Evolutionary conservation across 2,113 vertebrate species (phyloP).

Genomic region (Petromus typicus): DNA sequence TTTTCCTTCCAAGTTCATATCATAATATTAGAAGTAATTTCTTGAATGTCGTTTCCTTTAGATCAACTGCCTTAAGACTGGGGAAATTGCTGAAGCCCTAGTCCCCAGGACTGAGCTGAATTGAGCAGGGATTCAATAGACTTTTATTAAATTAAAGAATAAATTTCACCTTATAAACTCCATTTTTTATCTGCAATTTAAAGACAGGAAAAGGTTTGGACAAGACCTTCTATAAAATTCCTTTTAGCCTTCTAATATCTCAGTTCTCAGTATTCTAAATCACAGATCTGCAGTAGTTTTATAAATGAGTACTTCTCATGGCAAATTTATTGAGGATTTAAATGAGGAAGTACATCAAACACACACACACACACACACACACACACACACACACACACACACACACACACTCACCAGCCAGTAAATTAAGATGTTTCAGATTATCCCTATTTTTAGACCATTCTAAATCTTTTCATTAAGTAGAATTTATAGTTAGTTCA

Average conservation of each 20-base stretch:
- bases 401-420: neutral
- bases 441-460: neutral
- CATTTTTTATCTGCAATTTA: slow-evolving; percentile 48
- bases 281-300: neutral
- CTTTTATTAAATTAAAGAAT: slow-evolving; percentile 2
- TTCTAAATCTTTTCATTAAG: neutral
- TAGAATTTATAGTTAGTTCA: neutral
- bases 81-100: neutral
- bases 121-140: neutral
- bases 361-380: too few species aligned
- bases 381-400: neutral
- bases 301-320: neutral
- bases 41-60: neutral
- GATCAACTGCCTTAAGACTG: neutral
- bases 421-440: neutral
- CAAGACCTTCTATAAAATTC: neutral
- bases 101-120: neutral
- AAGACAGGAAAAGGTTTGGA: neutral
- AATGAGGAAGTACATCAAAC: slow-evolving; percentile 12
- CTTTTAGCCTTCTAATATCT: neutral
- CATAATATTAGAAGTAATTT: neutral
- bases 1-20: neutral
- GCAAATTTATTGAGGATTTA: neutral
- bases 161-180: neutral
- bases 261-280: slow-evolving; percentile 36